Conservation (phyloP, 2,797 vertebrate genomes). For the Pristis pectinata region DNA sequence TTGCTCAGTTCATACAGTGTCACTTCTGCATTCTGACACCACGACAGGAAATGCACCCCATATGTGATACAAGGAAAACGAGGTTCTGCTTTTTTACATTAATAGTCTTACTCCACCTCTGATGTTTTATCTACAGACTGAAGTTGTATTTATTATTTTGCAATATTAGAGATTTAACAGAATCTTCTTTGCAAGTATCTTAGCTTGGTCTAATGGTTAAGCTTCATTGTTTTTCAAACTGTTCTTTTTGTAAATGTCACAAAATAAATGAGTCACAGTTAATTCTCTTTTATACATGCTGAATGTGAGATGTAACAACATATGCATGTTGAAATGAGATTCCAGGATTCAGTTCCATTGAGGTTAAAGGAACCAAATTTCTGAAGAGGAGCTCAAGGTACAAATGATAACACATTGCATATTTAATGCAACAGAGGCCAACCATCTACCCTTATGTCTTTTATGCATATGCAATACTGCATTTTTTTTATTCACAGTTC, state of each 20-base stretch:
- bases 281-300: too few relatives aligned
- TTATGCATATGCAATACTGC: neutral
- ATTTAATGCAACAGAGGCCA: too few relatives aligned
- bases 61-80: neutral
- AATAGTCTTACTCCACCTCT: neutral
- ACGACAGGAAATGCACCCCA: neutral
- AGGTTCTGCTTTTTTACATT: neutral
- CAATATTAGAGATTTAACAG: neutral
- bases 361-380: too few relatives aligned
- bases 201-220: neutral
- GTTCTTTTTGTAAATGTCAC: neutral
- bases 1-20: neutral
- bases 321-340: too few relatives aligned
- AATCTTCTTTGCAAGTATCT: neutral
- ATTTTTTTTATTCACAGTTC: neutral
- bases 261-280: neutral
- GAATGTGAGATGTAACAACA: too few relatives aligned
- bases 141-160: neutral
- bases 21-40: neutral
- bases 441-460: neutral
- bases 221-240: neutral
- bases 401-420: too few relatives aligned
- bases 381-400: too few relatives aligned
- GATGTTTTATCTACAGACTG: neutral
- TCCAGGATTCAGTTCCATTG: too few relatives aligned